Evolutionary conservation across 2,797 vertebrate genomes (phyloP).

Genomic region (Furcifer pardalis): DNA sequence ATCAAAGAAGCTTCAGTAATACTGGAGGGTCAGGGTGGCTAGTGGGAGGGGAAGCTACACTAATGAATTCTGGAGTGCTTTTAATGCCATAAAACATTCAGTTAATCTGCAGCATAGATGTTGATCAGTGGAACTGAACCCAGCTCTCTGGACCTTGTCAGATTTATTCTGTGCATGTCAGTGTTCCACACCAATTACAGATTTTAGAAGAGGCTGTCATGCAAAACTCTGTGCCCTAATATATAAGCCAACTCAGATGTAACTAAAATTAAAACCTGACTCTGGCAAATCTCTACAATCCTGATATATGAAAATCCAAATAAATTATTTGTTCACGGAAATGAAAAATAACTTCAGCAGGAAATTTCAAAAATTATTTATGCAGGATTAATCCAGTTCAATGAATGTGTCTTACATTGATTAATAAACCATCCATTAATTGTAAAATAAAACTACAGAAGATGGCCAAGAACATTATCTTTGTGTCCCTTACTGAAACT

Average conservation of each 20-base stretch:
- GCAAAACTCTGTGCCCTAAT: conserved; percentile 79
- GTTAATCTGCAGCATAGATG: conserved; percentile 81
- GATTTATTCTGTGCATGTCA: conserved; percentile 78
- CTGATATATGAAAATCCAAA: conserved; percentile 86
- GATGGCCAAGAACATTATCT: conserved; percentile 71
- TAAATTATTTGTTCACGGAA: conserved; percentile 83
- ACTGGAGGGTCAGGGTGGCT: conserved; percentile 57
- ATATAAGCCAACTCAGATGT: conserved; percentile 80
- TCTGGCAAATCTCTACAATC: conserved; percentile 85
- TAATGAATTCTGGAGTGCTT: conserved; percentile 75
- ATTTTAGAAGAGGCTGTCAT: conserved; percentile 81
- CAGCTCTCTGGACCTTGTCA: conserved; percentile 76
- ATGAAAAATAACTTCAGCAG: conserved; percentile 82
- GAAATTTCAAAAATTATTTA: conserved; percentile 84
- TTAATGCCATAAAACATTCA: conserved; percentile 77
- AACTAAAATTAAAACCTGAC: conserved; percentile 84
- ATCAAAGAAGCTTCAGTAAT: conserved; percentile 4
- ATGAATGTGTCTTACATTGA: conserved; percentile 79
- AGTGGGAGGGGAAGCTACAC: conserved; percentile 55
- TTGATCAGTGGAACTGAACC: conserved; percentile 76
- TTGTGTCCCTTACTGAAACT: conserved; percentile 64
- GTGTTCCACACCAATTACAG: conserved; percentile 83
- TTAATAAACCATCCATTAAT: conserved; percentile 83
- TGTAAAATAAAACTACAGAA: conserved; percentile 78
- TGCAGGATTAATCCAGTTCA: conserved; percentile 84